Conservation (phyloP, 1,140 invertebrate genomes). For the Phenacoccus solenopsis region DNA sequence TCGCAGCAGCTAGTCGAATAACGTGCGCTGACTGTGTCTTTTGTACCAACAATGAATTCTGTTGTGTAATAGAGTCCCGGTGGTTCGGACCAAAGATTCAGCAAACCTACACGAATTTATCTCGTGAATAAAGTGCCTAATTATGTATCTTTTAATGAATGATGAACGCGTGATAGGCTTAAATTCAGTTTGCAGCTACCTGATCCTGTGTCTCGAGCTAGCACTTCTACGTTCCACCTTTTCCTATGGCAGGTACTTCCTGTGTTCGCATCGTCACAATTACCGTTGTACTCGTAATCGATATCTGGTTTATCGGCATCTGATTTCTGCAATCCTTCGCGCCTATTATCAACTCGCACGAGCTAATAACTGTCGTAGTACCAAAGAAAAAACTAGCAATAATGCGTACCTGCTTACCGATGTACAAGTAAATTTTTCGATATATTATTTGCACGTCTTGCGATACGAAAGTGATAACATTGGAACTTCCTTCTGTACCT, state of each 20-base stretch:
- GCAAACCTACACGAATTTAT: conserved; percentile 22
- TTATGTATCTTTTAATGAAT: too few species aligned
- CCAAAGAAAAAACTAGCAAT: background rate
- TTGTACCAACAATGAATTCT: conserved; percentile 25
- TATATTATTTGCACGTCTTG: conserved; percentile 13
- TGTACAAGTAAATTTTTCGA: conserved; percentile 24
- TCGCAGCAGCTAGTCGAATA: conserved; percentile 25
- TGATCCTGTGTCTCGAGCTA: conserved; percentile 24
- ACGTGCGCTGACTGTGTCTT: conserved; percentile 22
- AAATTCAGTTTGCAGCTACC: conserved; percentile 17
- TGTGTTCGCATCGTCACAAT: conserved; percentile 23
- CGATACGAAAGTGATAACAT: conserved; percentile 23
- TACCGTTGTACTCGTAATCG: conserved; percentile 24
- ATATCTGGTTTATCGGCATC: conserved; percentile 24
- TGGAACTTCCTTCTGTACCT: conserved; percentile 20
- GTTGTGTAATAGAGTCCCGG: conserved; percentile 20
- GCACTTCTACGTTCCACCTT: conserved; percentile 23
- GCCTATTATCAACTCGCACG: background rate
- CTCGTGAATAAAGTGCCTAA: background rate
- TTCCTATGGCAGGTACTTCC: conserved; percentile 23
- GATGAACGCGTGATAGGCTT: background rate
- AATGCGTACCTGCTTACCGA: conserved; percentile 22
- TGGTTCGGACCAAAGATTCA: conserved; percentile 24
- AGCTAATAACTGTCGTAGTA: background rate
- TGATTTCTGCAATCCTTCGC: conserved; percentile 22